A percentile compares a stretch with the other conserved stretches of the same genome.
These are phyloP conservation scores for Chiloscyllium punctatum DNA, from an alignment of 2,797 vertebrate genomes.

Conservation along the genomic window DNA sequence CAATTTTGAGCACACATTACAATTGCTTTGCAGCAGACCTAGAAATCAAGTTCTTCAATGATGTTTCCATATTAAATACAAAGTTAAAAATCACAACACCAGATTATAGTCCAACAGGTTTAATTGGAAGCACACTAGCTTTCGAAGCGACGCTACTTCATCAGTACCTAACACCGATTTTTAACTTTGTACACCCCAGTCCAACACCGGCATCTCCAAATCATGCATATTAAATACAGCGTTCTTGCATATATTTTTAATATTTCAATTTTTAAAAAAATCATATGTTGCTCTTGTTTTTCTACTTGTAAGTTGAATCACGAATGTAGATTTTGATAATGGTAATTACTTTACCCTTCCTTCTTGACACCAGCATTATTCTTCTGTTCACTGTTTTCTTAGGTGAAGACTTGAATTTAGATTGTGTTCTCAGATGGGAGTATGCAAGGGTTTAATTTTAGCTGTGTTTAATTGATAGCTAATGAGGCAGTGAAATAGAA, in stretches of 20 bases:
- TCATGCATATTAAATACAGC: too few species aligned
- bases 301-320: slow-evolving; percentile 36
- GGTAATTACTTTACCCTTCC: slow-evolving; percentile 35
- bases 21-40: not conserved
- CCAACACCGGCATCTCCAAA: too few species aligned
- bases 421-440: slow-evolving; percentile 36
- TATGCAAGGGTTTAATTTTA: slow-evolving; percentile 37
- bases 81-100: too few species aligned
- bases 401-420: slow-evolving; percentile 36
- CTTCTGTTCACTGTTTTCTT: slow-evolving; percentile 32
- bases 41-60: not conserved
- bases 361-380: slow-evolving; percentile 37
- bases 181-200: too few species aligned
- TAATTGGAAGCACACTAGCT: too few species aligned
- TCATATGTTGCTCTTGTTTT: slow-evolving; percentile 2
- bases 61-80: not conserved
- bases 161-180: too few species aligned
- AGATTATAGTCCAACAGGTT: too few species aligned
- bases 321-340: slow-evolving; percentile 34
- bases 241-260: slow-evolving; percentile 8
- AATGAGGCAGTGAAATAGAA: slow-evolving; percentile 36
- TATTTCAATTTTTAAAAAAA: slow-evolving; percentile 9
- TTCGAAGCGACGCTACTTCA: too few species aligned
- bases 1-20: not conserved
- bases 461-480: slow-evolving; percentile 36